Percentiles rank a stretch among this genome's conserved stretches.
These are phyloP conservation scores for Andrena haemorrhoa DNA, from an alignment of 2,888 invertebrate genomes.

Conservation along the genomic window DNA sequence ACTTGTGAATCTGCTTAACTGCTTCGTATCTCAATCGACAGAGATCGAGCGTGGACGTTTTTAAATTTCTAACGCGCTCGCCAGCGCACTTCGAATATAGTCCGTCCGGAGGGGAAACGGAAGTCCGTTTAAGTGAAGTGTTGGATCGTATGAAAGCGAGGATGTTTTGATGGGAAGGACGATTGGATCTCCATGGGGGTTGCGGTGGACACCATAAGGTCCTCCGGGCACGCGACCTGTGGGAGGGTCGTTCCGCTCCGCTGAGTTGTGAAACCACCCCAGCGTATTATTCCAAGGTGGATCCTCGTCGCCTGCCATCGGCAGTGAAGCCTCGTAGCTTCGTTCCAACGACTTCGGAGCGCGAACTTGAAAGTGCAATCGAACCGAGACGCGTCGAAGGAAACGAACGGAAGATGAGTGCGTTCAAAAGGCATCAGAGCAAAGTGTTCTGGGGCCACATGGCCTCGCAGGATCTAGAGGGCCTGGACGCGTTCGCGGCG, in stretches of 20 bases:
- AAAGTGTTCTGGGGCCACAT: slow-evolving; percentile 82
- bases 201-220: slow-evolving; percentile 74
- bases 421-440: slow-evolving; percentile 81
- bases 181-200: slow-evolving; percentile 70
- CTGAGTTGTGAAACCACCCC: slow-evolving; percentile 75
- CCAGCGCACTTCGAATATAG: background rate
- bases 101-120: no score
- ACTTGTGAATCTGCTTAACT: background rate
- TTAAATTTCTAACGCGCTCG: background rate
- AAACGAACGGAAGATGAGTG: slow-evolving; percentile 73
- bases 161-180: slow-evolving; percentile 18
- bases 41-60: background rate
- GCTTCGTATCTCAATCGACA: no score
- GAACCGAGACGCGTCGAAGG: background rate
- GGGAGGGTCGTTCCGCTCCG: slow-evolving; percentile 75
- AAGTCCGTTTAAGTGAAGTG: background rate
- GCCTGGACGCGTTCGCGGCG: slow-evolving; percentile 26
- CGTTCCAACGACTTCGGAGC: background rate
- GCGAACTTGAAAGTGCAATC: background rate
- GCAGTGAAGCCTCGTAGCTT: background rate
- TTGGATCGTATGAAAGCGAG: background rate
- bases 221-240: slow-evolving; percentile 74
- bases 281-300: slow-evolving; percentile 40
- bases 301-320: slow-evolving; percentile 21
- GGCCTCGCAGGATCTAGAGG: slow-evolving; percentile 76